These are phyloP conservation scores for Folsomia manolachei DNA, from an alignment of 2,888 invertebrate genomes.

Conservation along the genomic window DNA sequence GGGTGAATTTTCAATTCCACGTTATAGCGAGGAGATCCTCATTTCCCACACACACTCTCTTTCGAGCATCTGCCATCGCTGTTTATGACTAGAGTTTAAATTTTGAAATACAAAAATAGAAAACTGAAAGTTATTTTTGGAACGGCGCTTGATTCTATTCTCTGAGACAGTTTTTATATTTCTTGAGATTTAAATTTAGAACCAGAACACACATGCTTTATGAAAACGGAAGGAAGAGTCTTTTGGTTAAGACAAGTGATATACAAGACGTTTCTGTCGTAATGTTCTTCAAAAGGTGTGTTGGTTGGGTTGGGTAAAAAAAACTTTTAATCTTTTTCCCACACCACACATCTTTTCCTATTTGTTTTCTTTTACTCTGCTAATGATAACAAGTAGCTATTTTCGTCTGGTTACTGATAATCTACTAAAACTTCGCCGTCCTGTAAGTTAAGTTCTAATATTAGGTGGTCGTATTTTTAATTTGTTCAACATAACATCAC, in stretches of 20 bases:
- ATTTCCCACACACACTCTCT: not conserved
- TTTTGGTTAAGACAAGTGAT: not conserved
- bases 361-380: slow-evolving; percentile 10
- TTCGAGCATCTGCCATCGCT: not conserved
- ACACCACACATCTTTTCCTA: not conserved
- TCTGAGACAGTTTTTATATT: not conserved
- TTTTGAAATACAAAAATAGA: slow-evolving; percentile 27
- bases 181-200: not conserved
- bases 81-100: not conserved
- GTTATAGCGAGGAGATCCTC: too few species aligned
- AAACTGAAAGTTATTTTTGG: slow-evolving; percentile 23
- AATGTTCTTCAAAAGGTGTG: not conserved
- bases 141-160: slow-evolving; percentile 18
- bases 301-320: too few species aligned
- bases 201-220: not conserved
- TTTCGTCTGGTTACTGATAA: not conserved
- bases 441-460: too few species aligned
- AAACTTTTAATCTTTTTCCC: not conserved
- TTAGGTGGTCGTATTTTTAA: too few species aligned
- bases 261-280: not conserved
- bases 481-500: too few species aligned
- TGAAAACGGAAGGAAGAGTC: not conserved
- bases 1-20: too few species aligned
- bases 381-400: slow-evolving; percentile 16
- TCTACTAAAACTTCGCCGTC: too few species aligned